phyloP scores from a whole-genome alignment of 2,888 invertebrate genomes.

The Macaria liturata region DNA sequence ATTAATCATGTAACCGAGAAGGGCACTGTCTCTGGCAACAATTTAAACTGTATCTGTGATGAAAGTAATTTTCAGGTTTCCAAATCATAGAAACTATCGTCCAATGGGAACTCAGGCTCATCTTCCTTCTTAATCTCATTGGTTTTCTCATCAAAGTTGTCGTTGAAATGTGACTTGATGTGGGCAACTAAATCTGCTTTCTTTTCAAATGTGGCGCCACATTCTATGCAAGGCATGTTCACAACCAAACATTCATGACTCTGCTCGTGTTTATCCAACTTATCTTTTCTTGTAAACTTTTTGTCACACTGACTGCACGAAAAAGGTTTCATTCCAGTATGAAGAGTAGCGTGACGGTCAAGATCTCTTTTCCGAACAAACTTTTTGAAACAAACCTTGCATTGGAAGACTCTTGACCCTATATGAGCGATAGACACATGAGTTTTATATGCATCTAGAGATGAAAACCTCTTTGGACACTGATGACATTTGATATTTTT shows the following conservation, averaged over 20 bases:
- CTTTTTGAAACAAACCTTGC: slow-evolving; percentile 86
- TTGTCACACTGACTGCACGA: slow-evolving; percentile 87
- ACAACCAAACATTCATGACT: slow-evolving; percentile 85
- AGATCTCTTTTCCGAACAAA: slow-evolving; percentile 88
- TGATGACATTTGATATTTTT: slow-evolving; percentile 80
- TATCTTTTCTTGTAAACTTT: slow-evolving; percentile 87
- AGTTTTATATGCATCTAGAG: slow-evolving; percentile 76
- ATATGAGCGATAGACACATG: slow-evolving; percentile 81
- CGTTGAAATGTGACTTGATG: slow-evolving; percentile 82
- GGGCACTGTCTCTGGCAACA: no score
- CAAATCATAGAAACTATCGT: slow-evolving; percentile 72
- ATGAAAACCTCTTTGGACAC: slow-evolving; percentile 78
- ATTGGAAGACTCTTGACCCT: slow-evolving; percentile 83
- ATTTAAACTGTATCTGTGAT: no score
- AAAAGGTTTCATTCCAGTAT: slow-evolving; percentile 87
- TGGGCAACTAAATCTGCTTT: slow-evolving; percentile 84
- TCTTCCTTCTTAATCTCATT: slow-evolving; percentile 70
- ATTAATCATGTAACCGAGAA: no score
- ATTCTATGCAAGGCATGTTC: slow-evolving; percentile 85
- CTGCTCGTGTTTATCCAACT: slow-evolving; percentile 86
- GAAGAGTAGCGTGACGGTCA: slow-evolving; percentile 86
- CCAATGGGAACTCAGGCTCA: slow-evolving; percentile 60
- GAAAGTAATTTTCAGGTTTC: slow-evolving; percentile 58
- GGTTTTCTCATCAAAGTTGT: slow-evolving; percentile 73
- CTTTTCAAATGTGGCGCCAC: slow-evolving; percentile 83